Base-by-base conservation (phyloP, 2,888 invertebrate species). In the Punctoribates punctum region DNA sequence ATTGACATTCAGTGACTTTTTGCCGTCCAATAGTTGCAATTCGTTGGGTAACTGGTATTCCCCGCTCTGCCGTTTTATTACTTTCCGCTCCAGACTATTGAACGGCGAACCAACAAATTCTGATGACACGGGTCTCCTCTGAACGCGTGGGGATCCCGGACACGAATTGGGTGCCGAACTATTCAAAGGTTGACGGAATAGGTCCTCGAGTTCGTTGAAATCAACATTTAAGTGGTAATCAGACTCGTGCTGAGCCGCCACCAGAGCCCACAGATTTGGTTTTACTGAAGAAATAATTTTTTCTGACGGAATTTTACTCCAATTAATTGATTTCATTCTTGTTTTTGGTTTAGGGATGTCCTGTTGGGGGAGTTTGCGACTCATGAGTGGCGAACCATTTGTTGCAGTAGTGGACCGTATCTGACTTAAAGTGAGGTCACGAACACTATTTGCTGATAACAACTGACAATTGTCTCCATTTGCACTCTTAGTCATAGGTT, bases 311-410 rank as follows among this genome's bases (percentile, higher is more conserved):
- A 97, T 94, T 85, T 96, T 97, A 83, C 94, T 93, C 97, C 97
- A 98, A 83, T 97, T 96, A 79, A 97, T 91, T 0, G 96, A 94
- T 86, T 95, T 96, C 95, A 97, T 96, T 85, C 96, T 96, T 38
- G 92, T 89, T 84, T 92, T 93, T n/a, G 97, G 96, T 77, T 90
- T 80, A 11, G 80, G 81, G 20, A 78, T 79, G 11, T 65, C 75
- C 54, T 77, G 78, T 51, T 79, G 79, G 9, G 78, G 79, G 73
- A 80, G 76, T 73, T 79, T 79, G 0, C 67, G 62, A 23, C 27
- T 5, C 65, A 27, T 20, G 1, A 20, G 65, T 17, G 8, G 15
- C n/a, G 38, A 54, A 67, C n/a, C 57, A 67, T 20, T 48, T 2
- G 11, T 34, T 5, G 3, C 34, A 5, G 3, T 34, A 8, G n/a